phyloP scores from a whole-genome alignment of 2,797 vertebrate species.

The Hemitrygon akajei region DNA sequence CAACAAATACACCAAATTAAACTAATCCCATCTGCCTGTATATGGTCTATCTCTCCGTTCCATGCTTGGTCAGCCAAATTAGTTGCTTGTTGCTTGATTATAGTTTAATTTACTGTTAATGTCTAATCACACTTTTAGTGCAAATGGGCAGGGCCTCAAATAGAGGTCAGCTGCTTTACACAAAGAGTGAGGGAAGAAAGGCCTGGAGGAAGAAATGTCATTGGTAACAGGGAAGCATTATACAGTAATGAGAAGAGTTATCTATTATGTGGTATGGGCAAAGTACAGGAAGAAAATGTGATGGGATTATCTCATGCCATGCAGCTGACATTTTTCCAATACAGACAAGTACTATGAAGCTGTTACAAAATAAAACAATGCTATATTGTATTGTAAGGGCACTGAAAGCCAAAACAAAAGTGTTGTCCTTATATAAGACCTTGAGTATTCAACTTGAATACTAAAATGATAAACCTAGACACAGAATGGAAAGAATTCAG shows the following conservation, averaged over 20 bases:
- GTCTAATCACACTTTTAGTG: neutral
- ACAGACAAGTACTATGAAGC: neutral
- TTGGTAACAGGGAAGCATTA: neutral
- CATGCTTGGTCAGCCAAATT: too few species aligned
- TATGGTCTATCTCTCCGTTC: too few species aligned
- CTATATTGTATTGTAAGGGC: neutral
- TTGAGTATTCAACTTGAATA: neutral
- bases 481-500: neutral
- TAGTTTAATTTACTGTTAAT: neutral
- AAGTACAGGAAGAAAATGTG: neutral
- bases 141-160: neutral
- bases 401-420: neutral
- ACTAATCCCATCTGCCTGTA: too few species aligned
- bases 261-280: neutral
- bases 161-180: neutral
- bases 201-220: neutral
- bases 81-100: neutral
- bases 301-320: neutral
- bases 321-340: conserved; percentile 13
- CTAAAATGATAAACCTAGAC: neutral
- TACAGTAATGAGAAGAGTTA: neutral
- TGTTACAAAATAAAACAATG: neutral
- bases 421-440: neutral
- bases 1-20: too few species aligned
- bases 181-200: neutral